Base-by-base conservation (phyloP, 2,113 vertebrate genomes). In the Etheostoma cragini region DNA sequence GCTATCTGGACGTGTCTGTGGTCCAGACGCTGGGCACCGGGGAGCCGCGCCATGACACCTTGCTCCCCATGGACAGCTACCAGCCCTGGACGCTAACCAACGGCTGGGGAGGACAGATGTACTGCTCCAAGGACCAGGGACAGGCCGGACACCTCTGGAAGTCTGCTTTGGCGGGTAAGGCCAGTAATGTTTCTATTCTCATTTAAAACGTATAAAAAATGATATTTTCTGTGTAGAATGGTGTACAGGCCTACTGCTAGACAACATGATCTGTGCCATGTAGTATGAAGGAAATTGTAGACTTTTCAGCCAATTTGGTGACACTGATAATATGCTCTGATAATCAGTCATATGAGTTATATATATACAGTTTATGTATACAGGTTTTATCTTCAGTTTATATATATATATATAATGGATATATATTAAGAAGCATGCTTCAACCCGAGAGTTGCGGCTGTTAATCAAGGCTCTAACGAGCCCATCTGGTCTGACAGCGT, bases 1-100 rank as follows among this genome's bases (percentile, higher is more conserved):
- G 97, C 65, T 98, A 99, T 91, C 94, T 99, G 93, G 98, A 98
- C 81, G 96, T 99, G 84, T 97, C 97, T 0, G 96, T 99, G 78
- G 96, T 99, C 26, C 97, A 97, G 81, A 97, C 95, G 1, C 78
- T 98, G 17, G 95, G 95, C 1, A 80, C 95, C 0, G 96, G 95
- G 0, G 97, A 98, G 68, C 91, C 96, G 14, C 95, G 97, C 33
- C 97, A 97, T 21, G 98, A 98, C 17, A 88, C 96, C 13, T 92
- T 98, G 75, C 90, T 98, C 45, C 97, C 97, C 6, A 95, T 98
- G 95, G 97, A 98, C 81, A 94, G 95, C 87, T 98, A 97, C 84
- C 97, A 98, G 88, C 96, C 98, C 17, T 99, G 98, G 98, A 94
- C 97, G 78, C 93, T 98, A 72, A 91, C 95, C 13, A 94, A 97